These are phyloP conservation scores for Bolinopsis microptera DNA, from an alignment of 37 sponge, comb jelly and placozoan genomes.

Conservation along the genomic window DNA sequence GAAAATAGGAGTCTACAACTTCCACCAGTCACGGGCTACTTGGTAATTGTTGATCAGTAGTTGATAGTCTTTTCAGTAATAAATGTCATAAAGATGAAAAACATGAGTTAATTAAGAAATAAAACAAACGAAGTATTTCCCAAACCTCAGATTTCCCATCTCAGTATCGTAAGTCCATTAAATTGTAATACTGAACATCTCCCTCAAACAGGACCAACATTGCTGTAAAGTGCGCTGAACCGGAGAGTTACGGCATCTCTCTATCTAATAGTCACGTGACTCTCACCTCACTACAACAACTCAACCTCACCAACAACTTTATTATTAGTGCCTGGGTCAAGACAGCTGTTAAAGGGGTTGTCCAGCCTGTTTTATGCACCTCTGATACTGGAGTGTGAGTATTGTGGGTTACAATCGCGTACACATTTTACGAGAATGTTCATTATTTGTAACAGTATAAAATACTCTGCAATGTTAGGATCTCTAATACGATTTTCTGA, in stretches of 20 bases:
- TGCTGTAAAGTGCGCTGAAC: background rate
- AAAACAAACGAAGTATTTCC: too few species aligned
- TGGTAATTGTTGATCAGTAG: background rate
- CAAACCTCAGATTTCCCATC: too few species aligned
- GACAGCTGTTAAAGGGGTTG: background rate
- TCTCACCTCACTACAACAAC: background rate
- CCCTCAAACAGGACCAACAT: slow-evolving; percentile 13
- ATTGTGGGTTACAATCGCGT: background rate
- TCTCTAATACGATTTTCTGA: too few species aligned
- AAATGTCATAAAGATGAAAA: too few species aligned
- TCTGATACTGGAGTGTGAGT: background rate
- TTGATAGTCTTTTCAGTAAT: background rate
- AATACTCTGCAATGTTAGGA: too few species aligned
- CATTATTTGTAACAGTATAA: too few species aligned
- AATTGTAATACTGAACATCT: too few species aligned
- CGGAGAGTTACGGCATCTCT: background rate
- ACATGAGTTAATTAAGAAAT: too few species aligned
- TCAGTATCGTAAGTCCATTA: too few species aligned
- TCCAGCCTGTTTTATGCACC: background rate
- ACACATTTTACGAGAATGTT: too few species aligned
- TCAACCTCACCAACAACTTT: slow-evolving; percentile 18
- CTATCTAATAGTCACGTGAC: background rate
- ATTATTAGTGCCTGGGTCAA: background rate
- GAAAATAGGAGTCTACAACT: slow-evolving; percentile 7
- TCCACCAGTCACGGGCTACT: slow-evolving; percentile 9